Percentiles rank a stretch among this genome's conserved stretches.
Evolutionary conservation across 2,797 vertebrate genomes (phyloP).

Genomic region (Hoplostethus atlanticus): DNA sequence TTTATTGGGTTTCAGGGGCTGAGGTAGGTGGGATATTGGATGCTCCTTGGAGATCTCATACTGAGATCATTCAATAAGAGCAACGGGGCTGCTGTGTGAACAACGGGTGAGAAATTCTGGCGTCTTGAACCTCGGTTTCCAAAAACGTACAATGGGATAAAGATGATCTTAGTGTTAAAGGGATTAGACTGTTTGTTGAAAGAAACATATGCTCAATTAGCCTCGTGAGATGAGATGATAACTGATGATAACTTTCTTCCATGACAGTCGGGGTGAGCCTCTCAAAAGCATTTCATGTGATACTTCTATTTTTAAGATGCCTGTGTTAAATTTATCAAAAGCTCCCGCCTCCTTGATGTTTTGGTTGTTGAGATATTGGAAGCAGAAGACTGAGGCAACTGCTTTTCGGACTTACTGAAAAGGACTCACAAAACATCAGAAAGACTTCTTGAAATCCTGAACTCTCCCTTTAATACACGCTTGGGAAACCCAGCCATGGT

Average conservation of each 20-base stretch:
- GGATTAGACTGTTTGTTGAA: conserved; percentile 14
- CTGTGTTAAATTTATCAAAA: conserved; percentile 22
- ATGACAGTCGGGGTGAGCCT: conserved; percentile 17
- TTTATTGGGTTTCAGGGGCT: conserved; percentile 72
- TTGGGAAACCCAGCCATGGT: conserved; percentile 17
- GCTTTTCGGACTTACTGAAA: too few relatives aligned
- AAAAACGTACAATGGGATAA: conserved; percentile 32
- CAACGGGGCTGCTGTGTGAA: conserved; percentile 48
- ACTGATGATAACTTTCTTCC: conserved; percentile 16
- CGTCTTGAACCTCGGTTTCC: conserved; percentile 21
- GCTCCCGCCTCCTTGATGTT: not conserved
- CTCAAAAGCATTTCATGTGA: conserved; percentile 16
- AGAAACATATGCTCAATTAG: conserved; percentile 24
- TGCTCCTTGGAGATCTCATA: conserved; percentile 68
- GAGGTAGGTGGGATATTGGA: conserved; percentile 75
- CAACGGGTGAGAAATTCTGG: conserved; percentile 61
- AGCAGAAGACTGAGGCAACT: too few relatives aligned
- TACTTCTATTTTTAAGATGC: conserved; percentile 32
- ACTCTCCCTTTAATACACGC: conserved; percentile 8
- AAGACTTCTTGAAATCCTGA: conserved; percentile 1
- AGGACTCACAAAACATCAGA: too few relatives aligned
- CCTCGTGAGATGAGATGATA: conserved; percentile 30
- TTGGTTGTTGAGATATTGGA: too few relatives aligned
- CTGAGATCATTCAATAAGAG: conserved; percentile 57
- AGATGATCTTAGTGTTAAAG: conserved; percentile 3